These are phyloP conservation scores for Steatornis caripensis DNA, from an alignment of 2,113 vertebrate genomes.

Conservation along the genomic window DNA sequence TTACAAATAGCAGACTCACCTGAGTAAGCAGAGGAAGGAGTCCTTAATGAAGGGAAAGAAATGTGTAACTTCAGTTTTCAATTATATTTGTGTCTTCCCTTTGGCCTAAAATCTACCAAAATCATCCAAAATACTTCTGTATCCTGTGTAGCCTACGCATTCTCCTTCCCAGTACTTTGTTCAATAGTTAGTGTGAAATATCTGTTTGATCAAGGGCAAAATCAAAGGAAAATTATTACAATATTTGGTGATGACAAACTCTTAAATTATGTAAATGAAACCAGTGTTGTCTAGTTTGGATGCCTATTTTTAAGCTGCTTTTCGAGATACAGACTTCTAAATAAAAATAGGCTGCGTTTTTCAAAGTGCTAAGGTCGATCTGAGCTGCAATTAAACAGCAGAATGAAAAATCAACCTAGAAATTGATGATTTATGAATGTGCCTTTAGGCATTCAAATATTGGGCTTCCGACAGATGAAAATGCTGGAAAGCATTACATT, in stretches of 20 bases:
- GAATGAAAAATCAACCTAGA: not conserved
- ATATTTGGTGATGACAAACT: not conserved
- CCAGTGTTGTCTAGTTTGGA: not conserved
- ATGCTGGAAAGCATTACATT: not conserved
- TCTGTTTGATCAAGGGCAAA: not conserved
- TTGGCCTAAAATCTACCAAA: not conserved
- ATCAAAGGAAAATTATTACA: not conserved
- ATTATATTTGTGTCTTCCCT: not conserved
- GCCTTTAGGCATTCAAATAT: not conserved
- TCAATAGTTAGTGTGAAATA: not conserved
- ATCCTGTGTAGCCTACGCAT: not conserved
- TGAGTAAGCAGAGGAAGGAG: not conserved
- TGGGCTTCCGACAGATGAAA: not conserved
- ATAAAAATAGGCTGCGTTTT: not conserved
- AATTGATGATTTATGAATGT: not conserved
- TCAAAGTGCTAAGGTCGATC: not conserved
- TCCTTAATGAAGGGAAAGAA: not conserved
- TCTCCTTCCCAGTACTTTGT: not conserved
- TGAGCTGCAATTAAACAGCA: not conserved
- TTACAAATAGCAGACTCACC: not conserved
- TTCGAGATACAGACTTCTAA: not conserved
- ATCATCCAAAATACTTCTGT: not conserved
- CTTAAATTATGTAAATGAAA: not conserved
- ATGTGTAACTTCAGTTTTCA: not conserved
- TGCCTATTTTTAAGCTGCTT: not conserved